Conservation (phyloP, 2,797 vertebrate species). For the Austrolebias charrua region DNA sequence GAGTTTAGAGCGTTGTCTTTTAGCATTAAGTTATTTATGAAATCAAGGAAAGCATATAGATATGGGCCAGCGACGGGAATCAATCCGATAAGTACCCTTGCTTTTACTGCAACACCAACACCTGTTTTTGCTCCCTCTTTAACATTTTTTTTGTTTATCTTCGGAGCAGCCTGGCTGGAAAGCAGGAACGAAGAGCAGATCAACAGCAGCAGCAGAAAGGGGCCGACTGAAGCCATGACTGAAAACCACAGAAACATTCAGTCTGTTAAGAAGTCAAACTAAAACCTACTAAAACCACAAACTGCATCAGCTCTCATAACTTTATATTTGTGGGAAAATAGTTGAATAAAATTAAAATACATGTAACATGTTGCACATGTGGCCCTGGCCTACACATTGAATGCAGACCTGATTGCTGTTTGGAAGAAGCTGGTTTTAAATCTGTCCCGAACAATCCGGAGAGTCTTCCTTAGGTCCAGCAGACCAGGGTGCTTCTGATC, state of each 20-base stretch:
- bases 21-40: too few species aligned
- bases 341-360: too few species aligned
- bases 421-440: too few species aligned
- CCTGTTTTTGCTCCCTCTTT: not conserved
- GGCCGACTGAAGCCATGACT: not conserved
- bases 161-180: not conserved
- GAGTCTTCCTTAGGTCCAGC: too few species aligned
- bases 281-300: not conserved
- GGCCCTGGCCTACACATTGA: too few species aligned
- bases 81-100: not conserved
- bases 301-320: too few species aligned
- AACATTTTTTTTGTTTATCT: not conserved
- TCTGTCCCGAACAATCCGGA: too few species aligned
- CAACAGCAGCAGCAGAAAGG: not conserved
- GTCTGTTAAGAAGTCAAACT: conserved; percentile 25
- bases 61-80: not conserved
- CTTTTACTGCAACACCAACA: fast-evolving
- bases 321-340: too few species aligned
- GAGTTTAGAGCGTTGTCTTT: not conserved
- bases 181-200: not conserved
- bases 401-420: too few species aligned
- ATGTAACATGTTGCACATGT: too few species aligned
- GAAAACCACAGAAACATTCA: conserved; percentile 27
- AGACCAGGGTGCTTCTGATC: too few species aligned
- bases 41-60: not conserved